These are phyloP conservation scores for Limnephilus rhombicus DNA, from an alignment of 2,888 invertebrate species.

Conservation along the genomic window DNA sequence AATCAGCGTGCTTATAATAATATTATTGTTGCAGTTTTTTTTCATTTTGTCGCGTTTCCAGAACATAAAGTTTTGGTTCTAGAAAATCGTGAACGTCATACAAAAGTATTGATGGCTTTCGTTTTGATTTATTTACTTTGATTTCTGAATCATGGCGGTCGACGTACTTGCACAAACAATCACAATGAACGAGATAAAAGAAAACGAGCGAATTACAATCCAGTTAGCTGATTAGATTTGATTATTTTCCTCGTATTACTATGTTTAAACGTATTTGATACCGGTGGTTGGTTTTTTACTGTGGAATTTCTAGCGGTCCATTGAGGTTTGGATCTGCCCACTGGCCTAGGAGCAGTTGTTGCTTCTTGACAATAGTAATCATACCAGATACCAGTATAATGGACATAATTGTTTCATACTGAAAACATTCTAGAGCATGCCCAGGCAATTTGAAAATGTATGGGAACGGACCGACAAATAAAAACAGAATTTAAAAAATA, in stretches of 20 bases:
- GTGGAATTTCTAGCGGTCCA: conserved; percentile 30
- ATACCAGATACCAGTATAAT: neutral
- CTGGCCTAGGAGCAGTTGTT: neutral
- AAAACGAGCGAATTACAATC: neutral
- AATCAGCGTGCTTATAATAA: no score
- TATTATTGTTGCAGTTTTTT: no score
- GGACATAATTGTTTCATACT: neutral
- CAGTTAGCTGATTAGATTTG: neutral
- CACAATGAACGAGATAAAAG: neutral
- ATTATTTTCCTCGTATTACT: conserved; percentile 12
- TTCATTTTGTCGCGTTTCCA: no score
- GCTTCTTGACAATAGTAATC: neutral
- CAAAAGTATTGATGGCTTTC: no score
- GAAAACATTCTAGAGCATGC: neutral
- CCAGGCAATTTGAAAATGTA: neutral
- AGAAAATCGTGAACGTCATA: no score
- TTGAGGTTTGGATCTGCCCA: neutral
- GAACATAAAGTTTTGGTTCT: no score
- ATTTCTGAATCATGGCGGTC: neutral
- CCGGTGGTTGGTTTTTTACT: neutral
- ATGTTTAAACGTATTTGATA: neutral
- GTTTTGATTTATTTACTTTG: no score
- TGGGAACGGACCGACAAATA: neutral
- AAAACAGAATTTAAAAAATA: neutral
- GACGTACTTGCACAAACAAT: neutral